Evolutionary conservation across 2,888 invertebrate species (phyloP).

Genomic region (Hirtodrosophila histrioides): DNA sequence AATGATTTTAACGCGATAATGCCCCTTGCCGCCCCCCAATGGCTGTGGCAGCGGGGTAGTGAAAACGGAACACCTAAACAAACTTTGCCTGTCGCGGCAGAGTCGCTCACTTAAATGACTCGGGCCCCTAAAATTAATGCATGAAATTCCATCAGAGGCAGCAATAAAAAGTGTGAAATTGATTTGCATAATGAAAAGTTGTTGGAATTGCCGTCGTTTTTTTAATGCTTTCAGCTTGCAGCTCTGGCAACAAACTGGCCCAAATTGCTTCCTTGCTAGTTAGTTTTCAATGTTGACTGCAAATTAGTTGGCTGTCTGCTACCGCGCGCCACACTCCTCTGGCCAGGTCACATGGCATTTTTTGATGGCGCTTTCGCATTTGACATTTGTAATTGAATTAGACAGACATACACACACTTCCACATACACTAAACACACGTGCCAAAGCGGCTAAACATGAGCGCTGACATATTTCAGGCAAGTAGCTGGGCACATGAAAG

Average conservation of each 20-base stretch:
- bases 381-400: slow-evolving; percentile 71
- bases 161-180: slow-evolving; percentile 72
- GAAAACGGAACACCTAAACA: slow-evolving; percentile 40
- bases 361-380: slow-evolving; percentile 59
- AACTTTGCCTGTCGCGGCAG: slow-evolving; percentile 37
- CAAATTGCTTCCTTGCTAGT: slow-evolving; percentile 62
- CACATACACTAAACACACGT: slow-evolving; percentile 5
- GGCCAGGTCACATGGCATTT: slow-evolving; percentile 66
- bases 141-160: slow-evolving; percentile 55
- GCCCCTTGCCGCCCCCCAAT: background rate
- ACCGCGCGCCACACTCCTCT: slow-evolving; percentile 11
- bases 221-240: background rate
- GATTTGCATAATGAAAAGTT: slow-evolving; percentile 78
- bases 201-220: slow-evolving; percentile 59
- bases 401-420: slow-evolving; percentile 28
- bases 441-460: slow-evolving; percentile 35
- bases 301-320: slow-evolving; percentile 50
- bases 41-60: background rate
- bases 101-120: slow-evolving; percentile 52
- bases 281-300: slow-evolving; percentile 61
- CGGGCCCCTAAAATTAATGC: slow-evolving; percentile 45
- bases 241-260: slow-evolving; percentile 21
- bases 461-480: slow-evolving; percentile 56
- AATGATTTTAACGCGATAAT: slow-evolving; percentile 68
- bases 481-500: slow-evolving; percentile 46